Conservation (phyloP, 2,888 invertebrate genomes). For the Melanotus villosus region DNA sequence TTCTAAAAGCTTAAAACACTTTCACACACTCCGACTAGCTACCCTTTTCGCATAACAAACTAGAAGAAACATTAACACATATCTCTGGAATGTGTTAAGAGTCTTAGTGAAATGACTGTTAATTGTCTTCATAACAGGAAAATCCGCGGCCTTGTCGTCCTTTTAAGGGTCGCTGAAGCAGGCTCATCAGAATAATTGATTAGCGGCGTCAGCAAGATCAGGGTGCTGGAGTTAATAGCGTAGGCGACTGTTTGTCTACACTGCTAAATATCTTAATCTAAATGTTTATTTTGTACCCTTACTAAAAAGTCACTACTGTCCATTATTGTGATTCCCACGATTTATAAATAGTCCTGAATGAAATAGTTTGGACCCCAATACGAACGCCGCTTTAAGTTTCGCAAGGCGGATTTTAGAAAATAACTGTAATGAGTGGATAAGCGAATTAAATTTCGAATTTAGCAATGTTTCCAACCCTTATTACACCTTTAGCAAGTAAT, state of each 20-base stretch:
- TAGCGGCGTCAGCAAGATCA: constrained; percentile 36
- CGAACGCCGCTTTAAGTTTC: too few relatives aligned
- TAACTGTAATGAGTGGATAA: too few relatives aligned
- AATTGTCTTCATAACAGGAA: constrained; percentile 23
- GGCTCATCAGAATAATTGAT: constrained; percentile 43
- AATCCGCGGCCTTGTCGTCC: constrained; percentile 19
- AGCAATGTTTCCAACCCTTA: too few relatives aligned
- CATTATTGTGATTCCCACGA: background rate
- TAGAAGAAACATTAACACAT: constrained; percentile 26
- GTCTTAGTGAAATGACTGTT: constrained; percentile 8
- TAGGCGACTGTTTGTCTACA: constrained; percentile 33
- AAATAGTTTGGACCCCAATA: too few relatives aligned
- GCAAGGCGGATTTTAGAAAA: too few relatives aligned
- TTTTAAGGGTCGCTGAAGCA: constrained; percentile 21
- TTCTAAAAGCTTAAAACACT: background rate
- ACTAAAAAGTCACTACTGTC: constrained; percentile 2
- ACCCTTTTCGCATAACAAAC: constrained; percentile 1
- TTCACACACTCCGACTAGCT: background rate
- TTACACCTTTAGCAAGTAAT: too few relatives aligned
- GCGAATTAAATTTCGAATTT: too few relatives aligned
- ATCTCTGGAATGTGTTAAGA: constrained; percentile 12
- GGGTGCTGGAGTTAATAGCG: constrained; percentile 31
- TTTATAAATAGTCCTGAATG: background rate
- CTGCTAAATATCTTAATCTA: constrained; percentile 31
- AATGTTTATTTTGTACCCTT: constrained; percentile 9